A percentile compares a stretch with the other conserved stretches of the same genome.
Conservation (phyloP, 92 coral and sea anemone species). For the Porites cylindrica region DNA sequence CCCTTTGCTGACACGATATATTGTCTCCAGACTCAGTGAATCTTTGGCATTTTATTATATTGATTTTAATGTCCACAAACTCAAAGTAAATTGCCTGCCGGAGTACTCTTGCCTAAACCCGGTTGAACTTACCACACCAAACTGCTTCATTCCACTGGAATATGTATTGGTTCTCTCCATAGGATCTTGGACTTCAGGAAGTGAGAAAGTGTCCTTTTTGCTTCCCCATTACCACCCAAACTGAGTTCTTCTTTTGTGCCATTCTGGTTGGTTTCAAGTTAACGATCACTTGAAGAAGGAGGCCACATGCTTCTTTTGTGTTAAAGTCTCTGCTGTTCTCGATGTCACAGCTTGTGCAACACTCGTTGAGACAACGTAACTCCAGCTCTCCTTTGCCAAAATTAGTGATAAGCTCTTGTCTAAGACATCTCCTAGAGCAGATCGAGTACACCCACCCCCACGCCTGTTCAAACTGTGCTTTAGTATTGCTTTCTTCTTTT, state of each 20-base stretch:
- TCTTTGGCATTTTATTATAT: no score
- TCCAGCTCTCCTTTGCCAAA: slow-evolving; percentile 36
- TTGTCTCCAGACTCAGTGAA: slow-evolving; percentile 55
- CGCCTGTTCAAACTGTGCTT: background rate
- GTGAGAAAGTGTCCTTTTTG: slow-evolving; percentile 27
- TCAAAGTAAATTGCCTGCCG: no score
- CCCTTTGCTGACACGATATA: slow-evolving; percentile 50
- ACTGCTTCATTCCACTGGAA: slow-evolving; percentile 23
- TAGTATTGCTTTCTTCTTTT: background rate
- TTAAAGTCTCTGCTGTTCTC: slow-evolving; percentile 40
- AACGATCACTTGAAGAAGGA: slow-evolving; percentile 36
- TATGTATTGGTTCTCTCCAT: slow-evolving; percentile 45
- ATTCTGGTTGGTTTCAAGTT: slow-evolving; percentile 27
- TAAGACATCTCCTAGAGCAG: slow-evolving; percentile 42
- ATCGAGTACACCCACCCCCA: slow-evolving; percentile 38
- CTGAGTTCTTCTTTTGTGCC: slow-evolving; percentile 49
- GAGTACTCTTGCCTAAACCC: no score
- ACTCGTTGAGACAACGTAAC: slow-evolving; percentile 23
- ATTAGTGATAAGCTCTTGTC: slow-evolving; percentile 17
- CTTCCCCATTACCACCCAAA: slow-evolving; percentile 63
- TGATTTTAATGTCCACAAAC: no score
- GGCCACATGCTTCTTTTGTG: slow-evolving; percentile 27
- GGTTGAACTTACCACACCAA: slow-evolving; percentile 3
- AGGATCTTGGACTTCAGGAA: background rate
- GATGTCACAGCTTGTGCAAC: slow-evolving; percentile 70